A percentile compares a stretch with the other conserved stretches of the same genome.
phyloP scores from a whole-genome alignment of 2,113 vertebrate species.

The Gallinago undulata region DNA sequence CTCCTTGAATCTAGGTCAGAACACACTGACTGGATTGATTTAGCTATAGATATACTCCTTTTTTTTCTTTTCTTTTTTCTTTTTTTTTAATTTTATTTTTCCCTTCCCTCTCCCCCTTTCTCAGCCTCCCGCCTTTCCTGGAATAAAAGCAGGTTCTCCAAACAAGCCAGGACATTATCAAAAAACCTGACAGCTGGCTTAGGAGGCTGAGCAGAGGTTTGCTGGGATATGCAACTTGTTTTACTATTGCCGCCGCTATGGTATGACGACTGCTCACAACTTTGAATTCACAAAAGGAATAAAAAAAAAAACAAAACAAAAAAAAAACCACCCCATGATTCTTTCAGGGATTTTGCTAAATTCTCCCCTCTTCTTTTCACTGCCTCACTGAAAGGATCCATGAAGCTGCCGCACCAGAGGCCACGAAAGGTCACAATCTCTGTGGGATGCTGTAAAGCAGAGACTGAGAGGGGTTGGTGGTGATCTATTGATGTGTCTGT shows the following conservation, averaged over 20 bases:
- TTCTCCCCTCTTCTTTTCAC: slow-evolving; percentile 62
- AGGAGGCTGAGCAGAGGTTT: slow-evolving; percentile 44
- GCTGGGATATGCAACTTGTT: slow-evolving; percentile 33
- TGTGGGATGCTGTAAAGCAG: slow-evolving; percentile 69
- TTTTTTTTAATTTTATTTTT: background rate
- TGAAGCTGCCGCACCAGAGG: slow-evolving; percentile 59
- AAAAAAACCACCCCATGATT: background rate
- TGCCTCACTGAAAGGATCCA: slow-evolving; percentile 48
- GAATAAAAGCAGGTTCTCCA: slow-evolving; percentile 48
- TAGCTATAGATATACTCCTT: slow-evolving; percentile 22
- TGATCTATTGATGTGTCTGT: slow-evolving; percentile 69
- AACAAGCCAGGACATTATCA: slow-evolving; percentile 39
- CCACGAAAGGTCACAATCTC: slow-evolving; percentile 64
- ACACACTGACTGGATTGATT: slow-evolving; percentile 56
- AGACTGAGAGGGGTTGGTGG: slow-evolving; percentile 62
- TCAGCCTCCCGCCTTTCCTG: background rate
- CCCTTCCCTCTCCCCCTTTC: background rate
- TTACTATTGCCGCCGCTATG: slow-evolving; percentile 31
- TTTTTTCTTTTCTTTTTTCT: background rate
- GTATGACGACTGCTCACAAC: slow-evolving; percentile 40
- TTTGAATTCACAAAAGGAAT: slow-evolving; percentile 31
- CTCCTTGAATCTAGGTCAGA: slow-evolving; percentile 67
- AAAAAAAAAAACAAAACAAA: slow-evolving; percentile 5
- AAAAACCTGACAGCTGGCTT: slow-evolving; percentile 30
- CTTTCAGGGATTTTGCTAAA: slow-evolving; percentile 64